Conservation (phyloP, 2,113 vertebrate genomes). For the Vulpes vulpes region DNA sequence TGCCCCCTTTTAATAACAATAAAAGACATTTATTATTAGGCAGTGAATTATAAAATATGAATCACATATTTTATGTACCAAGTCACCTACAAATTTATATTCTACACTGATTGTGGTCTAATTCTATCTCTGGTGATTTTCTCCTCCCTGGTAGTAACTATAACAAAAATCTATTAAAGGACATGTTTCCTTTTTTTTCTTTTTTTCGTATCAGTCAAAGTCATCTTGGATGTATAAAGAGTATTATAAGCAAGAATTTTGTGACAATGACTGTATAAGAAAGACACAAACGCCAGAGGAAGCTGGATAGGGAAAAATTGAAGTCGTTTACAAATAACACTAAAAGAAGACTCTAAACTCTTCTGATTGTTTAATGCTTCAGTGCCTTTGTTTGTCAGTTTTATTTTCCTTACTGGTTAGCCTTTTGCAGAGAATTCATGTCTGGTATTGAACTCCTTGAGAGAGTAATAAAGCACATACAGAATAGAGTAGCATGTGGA, state of each 20-base stretch:
- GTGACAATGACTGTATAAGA: constrained; percentile 55
- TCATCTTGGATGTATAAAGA: constrained; percentile 61
- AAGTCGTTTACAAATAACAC: constrained; percentile 47
- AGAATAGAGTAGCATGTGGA: constrained; percentile 52
- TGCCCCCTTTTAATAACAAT: constrained; percentile 37
- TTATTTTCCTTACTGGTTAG: constrained; percentile 76
- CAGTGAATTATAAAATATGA: constrained; percentile 73
- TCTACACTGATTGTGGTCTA: constrained; percentile 69
- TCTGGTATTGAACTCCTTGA: constrained; percentile 56
- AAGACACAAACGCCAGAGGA: neutral
- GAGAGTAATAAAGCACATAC: constrained; percentile 67
- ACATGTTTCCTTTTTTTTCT: neutral
- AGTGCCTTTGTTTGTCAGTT: constrained; percentile 64
- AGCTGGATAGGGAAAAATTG: constrained; percentile 50
- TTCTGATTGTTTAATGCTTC: constrained; percentile 75
- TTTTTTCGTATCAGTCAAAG: constrained; percentile 74
- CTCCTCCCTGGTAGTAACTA: constrained; percentile 10
- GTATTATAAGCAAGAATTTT: constrained; percentile 59
- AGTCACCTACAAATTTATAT: constrained; percentile 79
- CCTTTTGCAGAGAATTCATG: constrained; percentile 66
- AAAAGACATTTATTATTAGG: constrained; percentile 15
- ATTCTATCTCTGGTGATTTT: constrained; percentile 49
- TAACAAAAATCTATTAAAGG: constrained; percentile 74
- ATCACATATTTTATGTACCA: constrained; percentile 49
- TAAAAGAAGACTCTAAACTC: constrained; percentile 61